Conservation (phyloP, 2,797 vertebrate genomes). For the Microhierax caerulescens region DNA sequence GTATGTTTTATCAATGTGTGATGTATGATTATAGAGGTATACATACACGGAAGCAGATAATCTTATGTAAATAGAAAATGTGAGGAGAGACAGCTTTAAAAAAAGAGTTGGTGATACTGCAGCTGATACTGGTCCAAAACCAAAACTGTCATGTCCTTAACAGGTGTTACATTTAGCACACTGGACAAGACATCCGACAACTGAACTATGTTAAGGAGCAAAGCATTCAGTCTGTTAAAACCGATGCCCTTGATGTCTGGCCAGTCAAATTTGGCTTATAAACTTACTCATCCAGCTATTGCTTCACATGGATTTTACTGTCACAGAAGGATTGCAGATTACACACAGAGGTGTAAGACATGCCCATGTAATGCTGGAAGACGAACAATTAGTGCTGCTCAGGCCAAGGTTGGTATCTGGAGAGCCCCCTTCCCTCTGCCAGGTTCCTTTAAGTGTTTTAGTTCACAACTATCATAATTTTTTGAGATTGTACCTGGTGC, state of each 20-base stretch:
- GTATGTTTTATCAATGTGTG: background rate
- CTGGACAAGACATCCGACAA: background rate
- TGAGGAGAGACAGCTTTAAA: background rate
- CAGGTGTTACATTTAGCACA: background rate
- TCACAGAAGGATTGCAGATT: background rate
- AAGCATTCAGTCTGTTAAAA: background rate
- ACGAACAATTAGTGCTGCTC: background rate
- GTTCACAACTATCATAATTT: background rate
- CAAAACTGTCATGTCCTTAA: background rate
- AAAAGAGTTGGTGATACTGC: background rate
- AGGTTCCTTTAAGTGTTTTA: background rate
- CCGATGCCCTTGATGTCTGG: background rate
- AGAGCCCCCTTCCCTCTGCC: background rate
- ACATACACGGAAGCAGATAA: background rate
- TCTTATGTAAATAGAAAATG: background rate
- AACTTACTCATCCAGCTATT: background rate
- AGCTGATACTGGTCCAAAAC: background rate
- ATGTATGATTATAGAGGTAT: background rate
- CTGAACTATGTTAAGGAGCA: conserved; percentile 32
- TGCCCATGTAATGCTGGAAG: background rate
- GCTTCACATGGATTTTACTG: background rate
- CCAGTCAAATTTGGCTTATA: background rate
- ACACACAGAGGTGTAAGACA: background rate
- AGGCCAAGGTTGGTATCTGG: conserved; percentile 19
- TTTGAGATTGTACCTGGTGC: background rate